Conservation (phyloP, 2,113 vertebrate species). For the Acanthisitta chloris region DNA sequence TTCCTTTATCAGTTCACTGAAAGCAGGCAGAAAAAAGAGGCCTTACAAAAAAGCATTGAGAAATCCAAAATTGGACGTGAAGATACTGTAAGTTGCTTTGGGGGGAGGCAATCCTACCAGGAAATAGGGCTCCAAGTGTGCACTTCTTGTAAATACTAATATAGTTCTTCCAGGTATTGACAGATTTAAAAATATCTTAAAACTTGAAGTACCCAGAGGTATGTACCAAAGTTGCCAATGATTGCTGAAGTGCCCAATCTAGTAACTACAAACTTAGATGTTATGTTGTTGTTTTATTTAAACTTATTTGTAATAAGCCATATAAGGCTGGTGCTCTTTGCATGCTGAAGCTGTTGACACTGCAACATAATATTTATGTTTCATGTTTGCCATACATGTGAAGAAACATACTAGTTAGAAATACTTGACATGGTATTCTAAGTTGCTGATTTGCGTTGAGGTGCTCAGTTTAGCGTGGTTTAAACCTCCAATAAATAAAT, state of each 20-base stretch:
- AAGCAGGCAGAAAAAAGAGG: conserved; percentile 76
- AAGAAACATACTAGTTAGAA: not conserved
- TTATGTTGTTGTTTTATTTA: not conserved
- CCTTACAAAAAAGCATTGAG: conserved; percentile 78
- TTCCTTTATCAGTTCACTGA: conserved; percentile 78
- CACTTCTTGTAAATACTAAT: not conserved
- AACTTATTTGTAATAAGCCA: not conserved
- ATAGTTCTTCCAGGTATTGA: not conserved
- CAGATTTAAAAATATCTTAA: not conserved
- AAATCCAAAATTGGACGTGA: conserved; percentile 88
- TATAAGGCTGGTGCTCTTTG: not conserved
- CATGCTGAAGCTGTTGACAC: not conserved
- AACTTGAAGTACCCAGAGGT: not conserved
- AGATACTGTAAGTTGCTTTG: conserved; percentile 83
- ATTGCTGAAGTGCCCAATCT: not conserved
- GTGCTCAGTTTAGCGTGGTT: not conserved
- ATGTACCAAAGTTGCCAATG: not conserved
- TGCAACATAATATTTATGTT: not conserved
- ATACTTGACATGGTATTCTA: not conserved
- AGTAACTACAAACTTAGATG: not conserved
- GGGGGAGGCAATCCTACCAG: not conserved
- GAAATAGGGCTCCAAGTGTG: not conserved
- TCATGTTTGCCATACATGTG: not conserved
- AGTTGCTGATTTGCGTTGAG: not conserved
- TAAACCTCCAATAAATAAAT: not conserved